Evolutionary conservation across 2,113 vertebrate species (phyloP), one percentile per base, ranked within the genome.

Genomic region (Cyprinodon tularosa): DNA sequence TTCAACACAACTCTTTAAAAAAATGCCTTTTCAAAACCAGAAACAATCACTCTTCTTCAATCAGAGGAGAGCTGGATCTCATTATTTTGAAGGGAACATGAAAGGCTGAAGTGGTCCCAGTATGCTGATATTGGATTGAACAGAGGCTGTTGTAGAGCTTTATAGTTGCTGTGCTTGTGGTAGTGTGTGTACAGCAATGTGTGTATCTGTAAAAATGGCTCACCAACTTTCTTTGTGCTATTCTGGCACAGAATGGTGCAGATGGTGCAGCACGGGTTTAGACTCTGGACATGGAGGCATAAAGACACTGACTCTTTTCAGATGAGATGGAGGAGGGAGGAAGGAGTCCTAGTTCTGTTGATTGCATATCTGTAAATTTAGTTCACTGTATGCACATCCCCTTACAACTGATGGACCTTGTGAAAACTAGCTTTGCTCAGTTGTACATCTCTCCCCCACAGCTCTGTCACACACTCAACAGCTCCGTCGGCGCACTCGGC

Each of bases 61-160:
- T 90, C 88, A 88, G 70, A 89, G 83, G 63, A 79, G 81, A 90
- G 81, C 81, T 74, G 80, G 77, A 77, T 90, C 87, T 91, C 68
- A 77, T 92, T 91, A 90, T 90, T 84, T 86, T 76, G 88, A 60
- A 90, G 84, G 80, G 77, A 89, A 91, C 91, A 92, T 92, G 85
- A 94, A 93, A 93, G 90, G 75, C 80, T 86, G 73, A 86, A 91
- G 88, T 91, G 89, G 90, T 88, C 86, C 86, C 86, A 85, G 80
- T 90, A 85, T 83, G 80, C 87, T 90, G 79, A 87, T 91, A 86
- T 80, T 88, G 80, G 76, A 90, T 84, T 78, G 75, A 92, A 77
- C 84, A 83, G 73, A 81, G 78, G 69, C 67, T 77, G 67, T 71
- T 68, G 67, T 73, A 67, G 42, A 38, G 70, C 77, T 88, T 83